Conservation (phyloP, 2,888 invertebrate genomes). For the Drosophila meridionalis region DNA sequence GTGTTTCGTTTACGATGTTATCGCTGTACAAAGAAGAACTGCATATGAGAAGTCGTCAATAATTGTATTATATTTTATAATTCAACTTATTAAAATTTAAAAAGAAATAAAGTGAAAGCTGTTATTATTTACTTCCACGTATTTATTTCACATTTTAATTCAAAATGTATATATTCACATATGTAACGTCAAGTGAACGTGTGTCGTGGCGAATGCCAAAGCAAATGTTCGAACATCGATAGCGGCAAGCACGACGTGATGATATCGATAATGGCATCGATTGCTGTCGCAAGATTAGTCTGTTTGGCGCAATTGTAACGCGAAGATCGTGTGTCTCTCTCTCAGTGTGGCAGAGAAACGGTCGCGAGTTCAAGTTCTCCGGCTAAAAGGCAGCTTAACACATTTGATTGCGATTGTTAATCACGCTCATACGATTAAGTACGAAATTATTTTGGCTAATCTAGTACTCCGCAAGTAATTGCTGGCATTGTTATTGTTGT, state of each 20-base stretch:
- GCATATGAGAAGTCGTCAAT: neutral
- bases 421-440: constrained; percentile 48
- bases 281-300: constrained; percentile 49
- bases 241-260: neutral
- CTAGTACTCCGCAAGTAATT: constrained; percentile 41
- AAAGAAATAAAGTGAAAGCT: neutral
- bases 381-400: constrained; percentile 37
- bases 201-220: constrained; percentile 26
- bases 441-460: constrained; percentile 50
- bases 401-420: constrained; percentile 37
- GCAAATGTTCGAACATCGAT: constrained; percentile 21
- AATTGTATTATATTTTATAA: neutral
- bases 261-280: constrained; percentile 43
- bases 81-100: neutral
- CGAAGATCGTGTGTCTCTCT: constrained; percentile 51
- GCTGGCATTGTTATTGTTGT: constrained; percentile 15
- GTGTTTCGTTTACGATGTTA: neutral
- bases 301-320: constrained; percentile 65
- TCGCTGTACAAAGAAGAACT: neutral
- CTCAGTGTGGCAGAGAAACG: constrained; percentile 42
- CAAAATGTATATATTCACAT: neutral
- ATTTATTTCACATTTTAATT: neutral
- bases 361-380: constrained; percentile 59
- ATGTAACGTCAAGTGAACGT: neutral
- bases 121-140: too few relatives aligned